A percentile compares a stretch with the other conserved stretches of the same genome.
Evolutionary conservation across 2,888 invertebrate genomes (phyloP).

Genomic region (Xylophagus ater): DNA sequence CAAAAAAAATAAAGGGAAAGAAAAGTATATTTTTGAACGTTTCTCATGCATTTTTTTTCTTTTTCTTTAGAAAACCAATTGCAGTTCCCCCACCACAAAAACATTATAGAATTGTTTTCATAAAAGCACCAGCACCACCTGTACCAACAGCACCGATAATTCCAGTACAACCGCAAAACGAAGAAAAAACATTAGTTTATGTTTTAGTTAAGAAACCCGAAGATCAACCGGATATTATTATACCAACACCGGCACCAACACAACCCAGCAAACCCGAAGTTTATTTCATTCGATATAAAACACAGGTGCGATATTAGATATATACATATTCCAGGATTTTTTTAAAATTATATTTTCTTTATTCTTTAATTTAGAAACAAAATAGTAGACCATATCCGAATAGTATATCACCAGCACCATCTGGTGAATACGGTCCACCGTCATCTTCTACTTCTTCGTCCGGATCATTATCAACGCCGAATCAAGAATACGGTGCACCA

Average conservation of each 20-base stretch:
- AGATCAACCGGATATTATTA: conserved; percentile 54
- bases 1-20: no score
- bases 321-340: not conserved
- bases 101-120: conserved; percentile 70
- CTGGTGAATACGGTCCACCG: conserved; percentile 36
- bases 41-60: conserved; percentile 1
- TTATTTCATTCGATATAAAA: conserved; percentile 65
- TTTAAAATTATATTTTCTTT: not conserved
- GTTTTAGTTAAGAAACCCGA: conserved; percentile 65
- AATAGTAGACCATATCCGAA: conserved; percentile 36
- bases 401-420: conserved; percentile 32
- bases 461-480: conserved; percentile 32
- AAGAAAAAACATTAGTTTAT: conserved; percentile 64
- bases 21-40: not conserved
- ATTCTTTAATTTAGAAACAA: conserved; percentile 26
- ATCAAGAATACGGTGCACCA: conserved; percentile 36
- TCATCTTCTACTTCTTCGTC: conserved; percentile 20
- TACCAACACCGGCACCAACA: conserved; percentile 59
- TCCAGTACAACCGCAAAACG: conserved; percentile 53
- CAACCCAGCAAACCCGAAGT: conserved; percentile 67
- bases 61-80: conserved; percentile 41
- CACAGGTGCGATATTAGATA: conserved; percentile 38
- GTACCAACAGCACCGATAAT: conserved; percentile 51
- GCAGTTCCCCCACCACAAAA: conserved; percentile 54
- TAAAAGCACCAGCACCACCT: conserved; percentile 57